Conservation (phyloP, 2,113 vertebrate species). For the Balaeniceps rex region DNA sequence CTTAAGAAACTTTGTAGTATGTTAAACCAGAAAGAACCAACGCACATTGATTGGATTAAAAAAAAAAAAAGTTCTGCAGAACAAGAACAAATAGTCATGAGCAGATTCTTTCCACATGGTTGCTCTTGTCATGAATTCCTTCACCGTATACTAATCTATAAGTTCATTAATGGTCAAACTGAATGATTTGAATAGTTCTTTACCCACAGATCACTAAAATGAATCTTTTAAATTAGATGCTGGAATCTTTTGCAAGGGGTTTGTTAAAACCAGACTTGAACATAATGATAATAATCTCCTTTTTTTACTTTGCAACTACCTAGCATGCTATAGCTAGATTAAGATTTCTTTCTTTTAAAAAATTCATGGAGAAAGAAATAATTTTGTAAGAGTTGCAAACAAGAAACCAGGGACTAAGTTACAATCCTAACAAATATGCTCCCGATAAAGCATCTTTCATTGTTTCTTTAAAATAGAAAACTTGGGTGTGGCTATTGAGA, state of each 20-base stretch:
- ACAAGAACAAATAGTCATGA: neutral
- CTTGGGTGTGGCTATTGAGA: neutral
- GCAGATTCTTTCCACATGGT: constrained; percentile 32
- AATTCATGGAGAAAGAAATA: neutral
- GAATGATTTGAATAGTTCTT: constrained; percentile 23
- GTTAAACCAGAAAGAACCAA: constrained; percentile 1
- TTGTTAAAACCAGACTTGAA: neutral
- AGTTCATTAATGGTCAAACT: constrained; percentile 30
- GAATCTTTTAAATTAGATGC: neutral
- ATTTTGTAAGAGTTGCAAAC: neutral
- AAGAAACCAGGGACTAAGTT: neutral
- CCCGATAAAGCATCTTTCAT: rapidly evolving
- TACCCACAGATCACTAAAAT: neutral
- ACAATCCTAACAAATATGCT: neutral
- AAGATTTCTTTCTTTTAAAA: neutral
- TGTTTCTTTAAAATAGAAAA: neutral
- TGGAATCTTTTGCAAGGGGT: neutral
- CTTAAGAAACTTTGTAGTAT: neutral
- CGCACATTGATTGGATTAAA: neutral
- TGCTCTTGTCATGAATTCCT: constrained; percentile 34
- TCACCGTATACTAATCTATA: neutral
- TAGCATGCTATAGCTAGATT: neutral
- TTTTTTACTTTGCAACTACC: neutral
- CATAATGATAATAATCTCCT: neutral
- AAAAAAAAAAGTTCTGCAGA: neutral